Evolutionary conservation across 2,888 invertebrate genomes (phyloP).

Genomic region (Eupithecia centaureata): DNA sequence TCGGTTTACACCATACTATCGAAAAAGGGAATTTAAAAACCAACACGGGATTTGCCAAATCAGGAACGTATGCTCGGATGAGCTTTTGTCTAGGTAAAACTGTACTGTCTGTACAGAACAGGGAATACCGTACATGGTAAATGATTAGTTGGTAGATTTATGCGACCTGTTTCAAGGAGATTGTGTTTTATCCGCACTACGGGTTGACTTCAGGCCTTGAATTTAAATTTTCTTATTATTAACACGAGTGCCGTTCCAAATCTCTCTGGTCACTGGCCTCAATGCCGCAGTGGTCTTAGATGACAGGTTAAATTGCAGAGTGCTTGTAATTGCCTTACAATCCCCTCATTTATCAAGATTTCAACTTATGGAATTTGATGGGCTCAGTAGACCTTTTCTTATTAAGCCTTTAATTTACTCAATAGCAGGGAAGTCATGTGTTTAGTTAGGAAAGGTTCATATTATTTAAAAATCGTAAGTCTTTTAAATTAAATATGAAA

Average conservation of each 20-base stretch:
- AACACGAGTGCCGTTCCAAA: conserved; percentile 1
- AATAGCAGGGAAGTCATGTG: no score
- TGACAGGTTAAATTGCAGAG: neutral
- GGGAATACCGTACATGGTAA: conserved; percentile 26
- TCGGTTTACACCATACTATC: neutral
- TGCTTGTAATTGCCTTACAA: neutral
- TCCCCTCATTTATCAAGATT: no score
- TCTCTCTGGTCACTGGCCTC: neutral
- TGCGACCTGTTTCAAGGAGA: conserved; percentile 17
- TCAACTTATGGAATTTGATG: neutral
- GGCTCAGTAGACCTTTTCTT: neutral
- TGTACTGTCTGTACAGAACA: conserved; percentile 8
- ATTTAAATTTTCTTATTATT: conserved; percentile 5
- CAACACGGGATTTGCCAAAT: neutral
- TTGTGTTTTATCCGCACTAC: conserved; percentile 11
- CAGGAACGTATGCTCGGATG: neutral
- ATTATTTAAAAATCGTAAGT: no score
- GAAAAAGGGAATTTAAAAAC: neutral
- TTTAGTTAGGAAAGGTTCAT: no score
- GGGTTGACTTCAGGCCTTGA: conserved; percentile 8
- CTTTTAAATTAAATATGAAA: no score
- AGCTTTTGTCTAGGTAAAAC: neutral
- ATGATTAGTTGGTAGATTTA: conserved; percentile 28
- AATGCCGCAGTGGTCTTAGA: neutral
- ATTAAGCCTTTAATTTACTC: no score